Evolutionary conservation across 2,797 vertebrate genomes (phyloP), one percentile per base, ranked within the genome.

Genomic region (Brachyalestes nurse): DNA sequence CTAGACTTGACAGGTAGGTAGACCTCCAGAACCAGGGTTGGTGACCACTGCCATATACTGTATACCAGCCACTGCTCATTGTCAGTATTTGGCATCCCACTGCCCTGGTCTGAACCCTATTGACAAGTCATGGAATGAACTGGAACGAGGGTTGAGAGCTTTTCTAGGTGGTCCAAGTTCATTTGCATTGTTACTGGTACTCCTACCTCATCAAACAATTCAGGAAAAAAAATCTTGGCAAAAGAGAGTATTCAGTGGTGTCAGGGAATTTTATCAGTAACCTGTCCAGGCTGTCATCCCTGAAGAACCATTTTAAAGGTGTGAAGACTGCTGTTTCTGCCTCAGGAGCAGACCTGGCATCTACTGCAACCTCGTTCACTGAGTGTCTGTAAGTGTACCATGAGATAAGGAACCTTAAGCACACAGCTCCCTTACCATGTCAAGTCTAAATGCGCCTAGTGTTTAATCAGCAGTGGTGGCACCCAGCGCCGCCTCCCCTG

Each of bases 391-490:
- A 38, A 28, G 28, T 62, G 61, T 17, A 47, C 45, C 12, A 47
- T 12, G 12, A 47, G 45, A 34, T 34, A n/a, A 57, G 67, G 57
- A 65, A 72, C 66, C 72, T 71, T 34, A 16, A 81, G 38, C 61
- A 40, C 55, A 45, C 25, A 28, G 28, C 5, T 1, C 12, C 6
- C 21, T 72, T 23, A 28, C 55, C 49, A 21, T 60, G 75, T 66
- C 38, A 10, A 0, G 64, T 57, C 49, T 57, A 53, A 72, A 49
- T 57, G 34, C 13, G 67, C 13, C 51, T 72, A 6, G 6, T 7
- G 55, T 67, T 82, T 82, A 78, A 82, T 78, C 76, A 70, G 64
- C 57, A 65, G 66, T 25, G 12, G 70, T n/a, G 69, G 70, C 69
- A 73, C 66, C 67, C 81, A 25, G 51, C 80, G 14, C 34, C 23